phyloP scores from a whole-genome alignment of 2,113 vertebrate species.

The Oriolus oriolus region DNA sequence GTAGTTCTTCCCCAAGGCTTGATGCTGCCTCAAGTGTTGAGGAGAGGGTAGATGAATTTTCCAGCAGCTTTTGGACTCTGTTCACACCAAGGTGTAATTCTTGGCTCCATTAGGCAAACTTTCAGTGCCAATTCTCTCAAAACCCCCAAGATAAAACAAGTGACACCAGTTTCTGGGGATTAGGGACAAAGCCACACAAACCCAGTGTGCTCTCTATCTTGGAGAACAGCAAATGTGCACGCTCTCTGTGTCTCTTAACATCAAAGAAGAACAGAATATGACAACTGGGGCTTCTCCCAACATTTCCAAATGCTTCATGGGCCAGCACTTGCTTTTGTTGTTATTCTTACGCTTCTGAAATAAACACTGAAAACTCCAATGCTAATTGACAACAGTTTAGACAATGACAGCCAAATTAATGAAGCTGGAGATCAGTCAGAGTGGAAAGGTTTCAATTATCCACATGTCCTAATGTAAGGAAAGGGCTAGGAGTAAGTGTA shows the following conservation, averaged over 20 bases:
- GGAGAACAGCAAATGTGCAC: background rate
- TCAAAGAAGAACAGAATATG: background rate
- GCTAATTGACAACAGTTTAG: conserved; percentile 31
- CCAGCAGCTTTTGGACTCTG: background rate
- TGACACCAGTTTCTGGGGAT: background rate
- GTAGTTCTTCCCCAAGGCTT: background rate
- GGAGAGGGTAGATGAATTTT: background rate
- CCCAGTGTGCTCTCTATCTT: background rate
- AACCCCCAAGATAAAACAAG: background rate
- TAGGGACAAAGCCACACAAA: background rate
- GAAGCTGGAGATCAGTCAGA: background rate
- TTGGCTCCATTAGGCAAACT: background rate
- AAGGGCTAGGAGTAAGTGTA: background rate
- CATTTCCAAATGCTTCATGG: background rate
- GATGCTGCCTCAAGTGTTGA: background rate
- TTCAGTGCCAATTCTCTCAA: background rate
- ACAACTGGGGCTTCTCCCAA: background rate
- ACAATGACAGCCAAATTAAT: background rate
- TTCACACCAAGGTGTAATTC: background rate
- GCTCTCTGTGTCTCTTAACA: background rate
- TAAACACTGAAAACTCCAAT: background rate
- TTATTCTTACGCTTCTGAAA: conserved; percentile 13
- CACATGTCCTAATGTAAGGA: background rate
- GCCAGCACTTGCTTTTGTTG: background rate
- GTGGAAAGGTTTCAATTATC: conserved; percentile 21